Evolutionary conservation across 2,113 vertebrate genomes (phyloP).

Genomic region (Anarhynchus alexandrinus): DNA sequence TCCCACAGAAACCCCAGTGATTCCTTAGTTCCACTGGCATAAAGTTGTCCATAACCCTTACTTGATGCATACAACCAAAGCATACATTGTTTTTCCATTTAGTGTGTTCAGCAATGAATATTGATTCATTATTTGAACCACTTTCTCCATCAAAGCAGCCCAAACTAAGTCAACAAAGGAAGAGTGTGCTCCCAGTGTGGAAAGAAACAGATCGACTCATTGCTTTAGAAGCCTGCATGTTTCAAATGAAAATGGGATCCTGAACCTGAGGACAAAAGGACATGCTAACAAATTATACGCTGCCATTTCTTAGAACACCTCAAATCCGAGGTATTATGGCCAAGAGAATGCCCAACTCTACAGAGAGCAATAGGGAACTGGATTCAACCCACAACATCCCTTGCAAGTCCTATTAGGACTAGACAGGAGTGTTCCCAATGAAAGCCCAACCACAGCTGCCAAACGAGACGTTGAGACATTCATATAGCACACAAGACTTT

Average conservation of each 20-base stretch:
- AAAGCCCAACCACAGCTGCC: background rate
- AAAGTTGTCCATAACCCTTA: background rate
- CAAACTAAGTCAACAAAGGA: background rate
- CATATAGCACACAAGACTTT: background rate
- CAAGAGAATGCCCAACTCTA: background rate
- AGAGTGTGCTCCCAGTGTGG: background rate
- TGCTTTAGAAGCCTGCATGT: background rate
- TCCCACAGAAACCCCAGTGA: background rate
- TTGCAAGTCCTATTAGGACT: background rate
- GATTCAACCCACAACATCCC: background rate
- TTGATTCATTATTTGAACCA: constrained; percentile 8
- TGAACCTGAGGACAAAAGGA: background rate
- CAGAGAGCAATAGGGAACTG: background rate
- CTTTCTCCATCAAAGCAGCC: constrained; percentile 37
- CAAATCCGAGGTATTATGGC: background rate
- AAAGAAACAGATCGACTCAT: background rate
- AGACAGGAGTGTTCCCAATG: background rate
- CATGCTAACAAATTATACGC: background rate
- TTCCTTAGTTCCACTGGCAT: background rate
- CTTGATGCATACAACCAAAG: background rate
- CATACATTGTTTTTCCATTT: background rate
- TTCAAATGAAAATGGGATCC: background rate
- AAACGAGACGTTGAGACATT: background rate
- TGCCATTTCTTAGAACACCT: background rate
- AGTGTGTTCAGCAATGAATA: background rate